These are phyloP conservation scores for Acromyrmex echinatior DNA, from an alignment of 1,140 invertebrate genomes.

Conservation along the genomic window DNA sequence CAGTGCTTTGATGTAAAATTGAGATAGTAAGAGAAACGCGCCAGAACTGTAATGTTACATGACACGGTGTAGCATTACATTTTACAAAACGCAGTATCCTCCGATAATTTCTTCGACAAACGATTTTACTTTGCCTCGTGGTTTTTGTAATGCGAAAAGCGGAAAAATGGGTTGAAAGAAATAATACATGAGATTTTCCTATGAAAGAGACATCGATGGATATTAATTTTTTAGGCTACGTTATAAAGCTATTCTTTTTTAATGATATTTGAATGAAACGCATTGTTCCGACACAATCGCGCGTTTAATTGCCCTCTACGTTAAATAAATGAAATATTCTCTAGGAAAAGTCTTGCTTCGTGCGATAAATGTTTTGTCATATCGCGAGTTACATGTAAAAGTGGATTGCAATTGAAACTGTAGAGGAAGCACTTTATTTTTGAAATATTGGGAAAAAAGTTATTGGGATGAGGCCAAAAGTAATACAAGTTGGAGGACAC, in stretches of 20 bases:
- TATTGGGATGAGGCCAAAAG: background rate
- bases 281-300: background rate
- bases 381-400: background rate
- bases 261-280: background rate
- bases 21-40: conserved; percentile 38
- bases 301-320: background rate
- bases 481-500: background rate
- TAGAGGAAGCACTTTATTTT: conserved; percentile 7
- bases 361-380: conserved; percentile 10
- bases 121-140: background rate
- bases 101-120: background rate
- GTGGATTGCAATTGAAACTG: conserved; percentile 14
- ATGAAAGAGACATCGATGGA: background rate
- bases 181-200: conserved; percentile 2
- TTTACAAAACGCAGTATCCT: background rate
- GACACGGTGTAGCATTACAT: conserved; percentile 21
- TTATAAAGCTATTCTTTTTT: conserved; percentile 16
- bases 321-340: conserved; percentile 30
- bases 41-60: background rate
- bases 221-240: conserved; percentile 22
- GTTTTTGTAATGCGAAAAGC: background rate
- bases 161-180: background rate
- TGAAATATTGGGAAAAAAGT: conserved; percentile 23
- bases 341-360: background rate
- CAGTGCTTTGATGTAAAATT: conserved; percentile 47